Conservation (phyloP, 2,888 invertebrate genomes). For the Disparrhopalites patrizii region DNA sequence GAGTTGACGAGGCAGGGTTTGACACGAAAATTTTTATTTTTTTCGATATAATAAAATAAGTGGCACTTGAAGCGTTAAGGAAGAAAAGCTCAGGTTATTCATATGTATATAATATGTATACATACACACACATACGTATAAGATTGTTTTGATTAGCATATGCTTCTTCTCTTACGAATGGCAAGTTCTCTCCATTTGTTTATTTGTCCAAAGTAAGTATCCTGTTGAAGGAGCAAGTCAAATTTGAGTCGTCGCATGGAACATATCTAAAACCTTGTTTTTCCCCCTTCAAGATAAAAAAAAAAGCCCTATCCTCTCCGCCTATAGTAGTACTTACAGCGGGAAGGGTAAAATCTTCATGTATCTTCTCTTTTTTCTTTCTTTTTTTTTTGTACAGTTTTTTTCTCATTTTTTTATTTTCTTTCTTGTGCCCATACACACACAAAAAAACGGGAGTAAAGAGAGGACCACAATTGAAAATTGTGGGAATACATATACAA, state of each 20-base stretch:
- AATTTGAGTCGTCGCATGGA: constrained; percentile 20
- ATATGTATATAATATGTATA: not conserved
- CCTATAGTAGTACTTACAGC: too few species aligned
- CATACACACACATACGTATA: not conserved
- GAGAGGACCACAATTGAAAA: too few species aligned
- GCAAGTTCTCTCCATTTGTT: constrained; percentile 19
- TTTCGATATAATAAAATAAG: constrained; percentile 6
- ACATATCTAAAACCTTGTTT: constrained; percentile 3
- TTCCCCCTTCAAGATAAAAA: not conserved
- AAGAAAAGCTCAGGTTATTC: not conserved
- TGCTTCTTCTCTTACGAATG: constrained; percentile 6
- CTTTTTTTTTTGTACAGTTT: too few species aligned
- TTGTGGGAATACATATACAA: too few species aligned
- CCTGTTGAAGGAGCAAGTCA: constrained; percentile 19
- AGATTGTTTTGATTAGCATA: constrained; percentile 4
- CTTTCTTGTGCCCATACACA: too few species aligned
- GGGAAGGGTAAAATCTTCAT: too few species aligned
- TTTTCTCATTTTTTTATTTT: too few species aligned
- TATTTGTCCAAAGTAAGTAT: constrained; percentile 23
- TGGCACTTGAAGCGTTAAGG: constrained; percentile 4
- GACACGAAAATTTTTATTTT: too few species aligned
- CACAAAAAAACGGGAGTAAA: too few species aligned
- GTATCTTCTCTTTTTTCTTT: too few species aligned
- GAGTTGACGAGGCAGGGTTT: not conserved
- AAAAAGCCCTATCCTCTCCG: not conserved